Conservation (phyloP, 2,888 invertebrate genomes). For the Nomada ruficornis region DNA sequence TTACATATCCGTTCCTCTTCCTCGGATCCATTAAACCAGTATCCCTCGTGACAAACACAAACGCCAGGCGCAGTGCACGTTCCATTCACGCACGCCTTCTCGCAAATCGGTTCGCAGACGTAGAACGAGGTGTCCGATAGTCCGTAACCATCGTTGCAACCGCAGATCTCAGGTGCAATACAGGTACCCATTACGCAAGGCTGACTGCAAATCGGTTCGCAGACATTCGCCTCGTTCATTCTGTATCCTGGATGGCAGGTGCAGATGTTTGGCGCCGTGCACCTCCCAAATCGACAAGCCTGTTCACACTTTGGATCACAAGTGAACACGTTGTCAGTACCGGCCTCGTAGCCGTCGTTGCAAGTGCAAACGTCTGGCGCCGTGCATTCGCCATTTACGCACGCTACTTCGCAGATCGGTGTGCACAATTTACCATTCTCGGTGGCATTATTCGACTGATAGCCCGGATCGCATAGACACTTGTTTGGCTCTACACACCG, state of each 20-base stretch:
- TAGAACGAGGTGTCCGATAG: conserved; percentile 46
- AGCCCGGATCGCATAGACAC: conserved; percentile 36
- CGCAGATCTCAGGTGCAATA: conserved; percentile 68
- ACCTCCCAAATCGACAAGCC: conserved; percentile 81
- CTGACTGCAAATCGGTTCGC: conserved; percentile 82
- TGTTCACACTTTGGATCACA: conserved; percentile 86
- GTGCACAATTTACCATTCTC: conserved; percentile 65
- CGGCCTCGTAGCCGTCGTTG: conserved; percentile 69
- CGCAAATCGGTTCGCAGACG: conserved; percentile 79
- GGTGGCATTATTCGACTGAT: conserved; percentile 51
- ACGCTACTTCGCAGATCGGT: conserved; percentile 78
- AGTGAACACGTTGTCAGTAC: conserved; percentile 29
- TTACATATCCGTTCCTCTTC: conserved; percentile 71
- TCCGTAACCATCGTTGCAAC: conserved; percentile 73
- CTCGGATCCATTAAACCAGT: conserved; percentile 72
- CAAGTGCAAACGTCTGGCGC: conserved; percentile 82
- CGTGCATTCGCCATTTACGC: conserved; percentile 84
- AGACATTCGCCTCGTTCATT: conserved; percentile 73
- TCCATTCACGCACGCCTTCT: conserved; percentile 83
- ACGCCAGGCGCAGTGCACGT: conserved; percentile 83
- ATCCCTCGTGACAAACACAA: conserved; percentile 83
- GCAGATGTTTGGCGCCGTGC: conserved; percentile 85
- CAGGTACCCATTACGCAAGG: conserved; percentile 74
- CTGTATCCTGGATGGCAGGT: conserved; percentile 85
- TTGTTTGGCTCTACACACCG: conserved; percentile 24